Conservation (phyloP, 2,113 vertebrate genomes). For the Melanostigma gelatinosum region DNA sequence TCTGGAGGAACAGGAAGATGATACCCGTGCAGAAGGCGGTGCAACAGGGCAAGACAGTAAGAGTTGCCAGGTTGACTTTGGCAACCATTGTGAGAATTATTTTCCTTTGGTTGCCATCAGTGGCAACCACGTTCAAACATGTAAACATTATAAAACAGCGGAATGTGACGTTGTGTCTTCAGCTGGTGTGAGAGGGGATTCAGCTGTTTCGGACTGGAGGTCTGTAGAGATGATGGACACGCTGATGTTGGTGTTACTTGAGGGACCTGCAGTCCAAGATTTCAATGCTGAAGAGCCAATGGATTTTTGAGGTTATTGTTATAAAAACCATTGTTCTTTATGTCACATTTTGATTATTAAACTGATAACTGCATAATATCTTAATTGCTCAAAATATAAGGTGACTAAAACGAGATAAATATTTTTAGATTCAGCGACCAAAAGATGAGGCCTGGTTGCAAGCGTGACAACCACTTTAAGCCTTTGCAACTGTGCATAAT, state of each 20-base stretch:
- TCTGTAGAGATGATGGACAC: not conserved
- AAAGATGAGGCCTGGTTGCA: too few relatives aligned
- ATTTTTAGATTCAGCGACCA: too few relatives aligned
- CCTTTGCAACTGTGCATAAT: too few relatives aligned
- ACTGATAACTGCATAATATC: not conserved
- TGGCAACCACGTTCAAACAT: not conserved
- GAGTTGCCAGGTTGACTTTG: not conserved
- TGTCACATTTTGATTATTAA: not conserved
- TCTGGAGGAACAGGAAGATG: not conserved
- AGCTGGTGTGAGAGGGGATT: not conserved
- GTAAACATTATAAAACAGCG: not conserved
- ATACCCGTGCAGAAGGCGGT: not conserved
- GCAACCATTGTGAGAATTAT: not conserved
- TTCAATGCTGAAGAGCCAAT: not conserved
- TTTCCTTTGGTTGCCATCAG: not conserved
- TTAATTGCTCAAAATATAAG: not conserved
- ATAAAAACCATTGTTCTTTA: not conserved
- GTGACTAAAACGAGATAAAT: not conserved
- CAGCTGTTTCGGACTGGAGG: not conserved
- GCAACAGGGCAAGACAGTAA: not conserved
- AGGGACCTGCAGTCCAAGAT: not conserved
- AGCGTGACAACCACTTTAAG: too few relatives aligned
- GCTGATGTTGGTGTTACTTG: not conserved
- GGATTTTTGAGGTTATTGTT: not conserved
- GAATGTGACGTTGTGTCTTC: not conserved